Evolutionary conservation across 2,797 vertebrate genomes (phyloP).

Genomic region (Sciurus vulgaris): DNA sequence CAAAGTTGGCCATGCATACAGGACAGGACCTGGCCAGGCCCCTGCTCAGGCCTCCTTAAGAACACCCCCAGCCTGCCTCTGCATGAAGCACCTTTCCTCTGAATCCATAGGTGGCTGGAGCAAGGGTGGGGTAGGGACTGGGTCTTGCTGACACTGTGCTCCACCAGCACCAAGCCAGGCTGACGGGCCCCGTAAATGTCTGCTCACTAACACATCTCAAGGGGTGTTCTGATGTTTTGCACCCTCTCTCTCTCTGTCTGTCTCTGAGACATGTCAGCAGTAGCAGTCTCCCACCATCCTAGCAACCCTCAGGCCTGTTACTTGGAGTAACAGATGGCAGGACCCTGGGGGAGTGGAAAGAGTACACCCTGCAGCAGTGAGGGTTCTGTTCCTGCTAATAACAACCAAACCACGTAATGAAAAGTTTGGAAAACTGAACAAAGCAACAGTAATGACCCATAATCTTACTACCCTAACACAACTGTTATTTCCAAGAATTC

Average conservation of each 20-base stretch:
- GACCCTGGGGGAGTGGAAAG: not conserved
- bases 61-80: not conserved
- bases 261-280: not conserved
- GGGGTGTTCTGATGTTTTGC: not conserved
- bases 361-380: no score
- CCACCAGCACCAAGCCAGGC: not conserved
- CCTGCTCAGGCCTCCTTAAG: not conserved
- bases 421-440: slow-evolving; percentile 43
- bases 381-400: slow-evolving; percentile 38
- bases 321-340: not conserved
- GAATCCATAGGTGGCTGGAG: not conserved
- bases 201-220: not conserved
- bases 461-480: slow-evolving; percentile 6
- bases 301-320: not conserved
- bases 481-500: slow-evolving; percentile 46
- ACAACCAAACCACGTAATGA: slow-evolving; percentile 52
- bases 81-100: not conserved
- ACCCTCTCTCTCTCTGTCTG: not conserved
- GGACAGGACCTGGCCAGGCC: not conserved
- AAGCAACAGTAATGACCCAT: slow-evolving; percentile 55
- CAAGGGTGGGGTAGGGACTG: not conserved
- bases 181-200: not conserved
- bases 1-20: not conserved
- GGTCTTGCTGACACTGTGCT: not conserved
- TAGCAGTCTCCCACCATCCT: not conserved